These are phyloP conservation scores for Molanna angustata DNA, from an alignment of 2,888 invertebrate species.

Conservation along the genomic window DNA sequence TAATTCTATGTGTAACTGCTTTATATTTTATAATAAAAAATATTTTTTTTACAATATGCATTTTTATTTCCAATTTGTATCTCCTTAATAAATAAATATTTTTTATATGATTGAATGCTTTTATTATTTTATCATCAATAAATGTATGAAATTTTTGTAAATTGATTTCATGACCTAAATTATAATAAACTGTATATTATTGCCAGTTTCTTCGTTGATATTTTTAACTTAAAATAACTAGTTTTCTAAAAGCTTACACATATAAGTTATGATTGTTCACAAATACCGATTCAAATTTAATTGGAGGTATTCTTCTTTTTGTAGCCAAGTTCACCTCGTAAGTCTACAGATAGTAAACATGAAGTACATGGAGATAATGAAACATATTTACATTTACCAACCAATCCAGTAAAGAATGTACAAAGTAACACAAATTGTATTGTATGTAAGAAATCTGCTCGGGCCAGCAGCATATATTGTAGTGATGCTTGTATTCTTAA, in stretches of 20 bases:
- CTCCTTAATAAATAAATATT: neutral
- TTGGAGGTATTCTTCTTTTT: no score
- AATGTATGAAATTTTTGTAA: no score
- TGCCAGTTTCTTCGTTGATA: no score
- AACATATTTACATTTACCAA: constrained; percentile 17
- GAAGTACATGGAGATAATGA: constrained; percentile 15
- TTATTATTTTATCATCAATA: no score
- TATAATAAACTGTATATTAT: no score
- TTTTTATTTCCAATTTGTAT: neutral
- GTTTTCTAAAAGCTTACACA: no score
- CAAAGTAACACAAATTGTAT: constrained; percentile 58
- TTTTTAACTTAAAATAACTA: no score
- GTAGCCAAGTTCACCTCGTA: constrained; percentile 23
- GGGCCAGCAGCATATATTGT: constrained; percentile 86
- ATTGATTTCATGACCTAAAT: no score
- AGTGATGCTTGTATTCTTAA: constrained; percentile 83
- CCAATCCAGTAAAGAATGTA: constrained; percentile 2
- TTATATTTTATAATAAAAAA: constrained; percentile 1
- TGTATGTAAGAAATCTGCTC: constrained; percentile 72
- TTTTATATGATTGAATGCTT: no score
- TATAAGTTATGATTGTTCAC: no score
- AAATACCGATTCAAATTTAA: no score
- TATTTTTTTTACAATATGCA: neutral
- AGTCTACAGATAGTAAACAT: constrained; percentile 24
- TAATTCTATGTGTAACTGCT: neutral